Percentiles rank a stretch among this genome's conserved stretches.
These are phyloP conservation scores for Lithobates sylvaticus DNA, from an alignment of 2,797 vertebrate genomes.

Conservation along the genomic window DNA sequence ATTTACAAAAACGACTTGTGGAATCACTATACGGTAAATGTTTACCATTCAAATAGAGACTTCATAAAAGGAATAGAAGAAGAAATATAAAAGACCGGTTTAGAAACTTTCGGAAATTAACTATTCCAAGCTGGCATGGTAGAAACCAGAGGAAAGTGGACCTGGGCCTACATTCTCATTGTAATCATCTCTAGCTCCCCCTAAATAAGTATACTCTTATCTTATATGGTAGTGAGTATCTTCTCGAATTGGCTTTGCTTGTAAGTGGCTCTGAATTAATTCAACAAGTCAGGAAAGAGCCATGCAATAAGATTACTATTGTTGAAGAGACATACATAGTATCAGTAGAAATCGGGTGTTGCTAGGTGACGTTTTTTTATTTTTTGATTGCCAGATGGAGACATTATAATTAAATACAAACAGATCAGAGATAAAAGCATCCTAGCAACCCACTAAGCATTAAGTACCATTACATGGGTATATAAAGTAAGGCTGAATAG, in stretches of 20 bases:
- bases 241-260: background rate
- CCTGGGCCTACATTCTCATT: background rate
- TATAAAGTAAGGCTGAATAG: conserved; percentile 35
- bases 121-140: background rate
- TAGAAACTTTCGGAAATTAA: background rate
- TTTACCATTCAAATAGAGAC: too few relatives aligned
- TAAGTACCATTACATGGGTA: conserved; percentile 10
- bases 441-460: conserved; percentile 30
- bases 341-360: background rate
- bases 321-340: background rate
- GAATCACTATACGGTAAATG: too few relatives aligned
- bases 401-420: conserved; percentile 22
- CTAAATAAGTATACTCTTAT: background rate
- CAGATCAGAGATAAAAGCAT: conserved; percentile 16
- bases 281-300: background rate
- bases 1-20: background rate
- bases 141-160: background rate
- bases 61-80: too few relatives aligned
- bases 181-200: background rate
- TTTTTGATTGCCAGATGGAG: background rate
- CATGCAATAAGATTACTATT: background rate
- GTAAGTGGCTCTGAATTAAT: background rate
- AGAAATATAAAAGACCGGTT: too few relatives aligned
- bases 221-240: background rate
- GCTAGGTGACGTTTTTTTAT: conserved; percentile 24